A percentile compares a stretch with the other conserved stretches of the same genome.
Evolutionary conservation across 2,113 vertebrate species (phyloP).

Genomic region (Burhinus bistriatus): DNA sequence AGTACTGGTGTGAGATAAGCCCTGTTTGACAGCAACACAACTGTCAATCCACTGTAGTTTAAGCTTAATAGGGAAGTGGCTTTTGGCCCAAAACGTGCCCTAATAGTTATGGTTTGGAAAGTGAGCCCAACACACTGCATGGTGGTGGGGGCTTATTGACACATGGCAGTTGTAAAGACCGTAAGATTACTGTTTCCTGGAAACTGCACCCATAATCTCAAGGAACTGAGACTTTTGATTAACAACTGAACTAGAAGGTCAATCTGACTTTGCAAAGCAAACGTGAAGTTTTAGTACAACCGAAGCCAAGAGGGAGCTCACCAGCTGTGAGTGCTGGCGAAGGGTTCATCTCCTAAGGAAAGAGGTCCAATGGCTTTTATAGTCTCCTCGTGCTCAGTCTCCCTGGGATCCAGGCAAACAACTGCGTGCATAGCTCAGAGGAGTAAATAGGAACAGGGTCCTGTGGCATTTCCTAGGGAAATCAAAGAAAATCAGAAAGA

Average conservation of each 20-base stretch:
- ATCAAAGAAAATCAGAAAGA: not conserved
- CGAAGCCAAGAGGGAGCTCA: not conserved
- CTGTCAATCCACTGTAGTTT: not conserved
- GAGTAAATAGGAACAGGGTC: not conserved
- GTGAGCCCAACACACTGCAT: not conserved
- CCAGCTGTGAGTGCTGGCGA: accelerated
- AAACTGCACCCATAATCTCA: not conserved
- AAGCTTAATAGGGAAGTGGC: not conserved
- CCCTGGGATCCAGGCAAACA: not conserved
- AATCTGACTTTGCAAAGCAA: not conserved
- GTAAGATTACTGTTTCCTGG: not conserved
- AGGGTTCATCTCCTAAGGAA: not conserved
- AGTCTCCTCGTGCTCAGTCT: not conserved
- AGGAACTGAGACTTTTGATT: not conserved
- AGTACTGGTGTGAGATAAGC: not conserved
- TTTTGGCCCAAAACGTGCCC: not conserved
- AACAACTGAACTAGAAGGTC: not conserved
- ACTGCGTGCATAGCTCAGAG: not conserved
- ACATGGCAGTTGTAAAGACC: not conserved
- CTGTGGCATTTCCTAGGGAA: not conserved
- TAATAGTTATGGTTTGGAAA: not conserved
- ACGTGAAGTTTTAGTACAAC: not conserved
- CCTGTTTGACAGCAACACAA: not conserved
- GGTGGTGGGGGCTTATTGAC: not conserved
- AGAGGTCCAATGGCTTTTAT: not conserved